Evolutionary conservation across 2,797 vertebrate genomes (phyloP).

Genomic region (Eulemur albifrons): DNA sequence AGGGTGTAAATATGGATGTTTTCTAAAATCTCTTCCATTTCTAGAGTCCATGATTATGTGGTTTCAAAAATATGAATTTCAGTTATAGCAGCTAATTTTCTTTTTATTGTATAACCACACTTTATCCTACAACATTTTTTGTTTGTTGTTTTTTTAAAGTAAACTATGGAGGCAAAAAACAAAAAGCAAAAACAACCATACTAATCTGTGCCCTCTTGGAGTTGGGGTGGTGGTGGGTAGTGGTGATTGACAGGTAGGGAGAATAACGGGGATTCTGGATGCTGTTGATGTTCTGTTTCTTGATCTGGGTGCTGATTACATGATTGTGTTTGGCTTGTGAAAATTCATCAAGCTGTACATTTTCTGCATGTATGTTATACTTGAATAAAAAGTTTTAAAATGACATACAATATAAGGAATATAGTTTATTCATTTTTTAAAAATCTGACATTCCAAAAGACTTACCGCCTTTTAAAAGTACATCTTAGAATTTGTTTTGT

Average conservation of each 20-base stretch:
- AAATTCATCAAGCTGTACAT: background rate
- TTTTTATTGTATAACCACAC: background rate
- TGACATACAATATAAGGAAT: background rate
- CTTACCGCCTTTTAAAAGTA: background rate
- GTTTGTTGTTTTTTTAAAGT: background rate
- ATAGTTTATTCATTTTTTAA: background rate
- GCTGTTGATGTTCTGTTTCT: background rate
- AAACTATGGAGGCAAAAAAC: background rate
- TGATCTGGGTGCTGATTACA: background rate
- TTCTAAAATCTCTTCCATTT: conserved; percentile 33
- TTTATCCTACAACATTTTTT: background rate
- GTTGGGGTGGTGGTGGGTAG: background rate
- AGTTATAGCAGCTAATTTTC: background rate
- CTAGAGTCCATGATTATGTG: background rate
- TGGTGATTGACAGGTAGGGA: background rate
- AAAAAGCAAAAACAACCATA: background rate
- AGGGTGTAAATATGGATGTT: conserved; percentile 15
- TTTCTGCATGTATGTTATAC: background rate
- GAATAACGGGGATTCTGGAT: background rate
- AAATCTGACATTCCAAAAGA: background rate
- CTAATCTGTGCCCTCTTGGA: background rate
- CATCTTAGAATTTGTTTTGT: background rate
- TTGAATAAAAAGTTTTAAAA: background rate
- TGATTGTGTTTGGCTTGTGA: background rate
- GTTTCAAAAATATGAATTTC: conserved; percentile 32